phyloP scores from a whole-genome alignment of 2,888 invertebrate species.

The Patella depressa region DNA sequence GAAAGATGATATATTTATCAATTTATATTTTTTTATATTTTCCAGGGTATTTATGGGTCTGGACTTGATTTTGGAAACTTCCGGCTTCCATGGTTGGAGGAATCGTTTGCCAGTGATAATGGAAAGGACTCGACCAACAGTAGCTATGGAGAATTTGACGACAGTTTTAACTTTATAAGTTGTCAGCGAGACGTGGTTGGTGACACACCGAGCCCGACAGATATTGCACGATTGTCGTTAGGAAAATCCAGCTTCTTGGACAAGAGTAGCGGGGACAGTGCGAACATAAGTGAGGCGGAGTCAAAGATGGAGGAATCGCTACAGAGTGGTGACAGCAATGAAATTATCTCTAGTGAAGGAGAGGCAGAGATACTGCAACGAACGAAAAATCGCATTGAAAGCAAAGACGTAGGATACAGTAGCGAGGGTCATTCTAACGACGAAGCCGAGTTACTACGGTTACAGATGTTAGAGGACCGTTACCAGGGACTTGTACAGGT shows the following conservation, averaged over 20 bases:
- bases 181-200: slow-evolving; percentile 6
- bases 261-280: slow-evolving; percentile 59
- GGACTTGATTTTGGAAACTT: slow-evolving; percentile 38
- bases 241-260: slow-evolving; percentile 34
- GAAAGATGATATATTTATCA: background rate
- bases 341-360: slow-evolving; percentile 36
- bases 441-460: slow-evolving; percentile 53
- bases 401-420: slow-evolving; percentile 70
- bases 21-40: slow-evolving; percentile 10
- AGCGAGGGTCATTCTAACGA: slow-evolving; percentile 71
- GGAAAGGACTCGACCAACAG: slow-evolving; percentile 12
- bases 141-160: background rate
- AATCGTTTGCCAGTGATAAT: slow-evolving; percentile 21
- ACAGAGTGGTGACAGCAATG: slow-evolving; percentile 8
- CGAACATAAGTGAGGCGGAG: slow-evolving; percentile 61
- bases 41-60: slow-evolving; percentile 31
- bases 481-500: slow-evolving; percentile 40
- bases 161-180: slow-evolving; percentile 10
- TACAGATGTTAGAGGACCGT: slow-evolving; percentile 41
- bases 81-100: slow-evolving; percentile 38
- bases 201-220: background rate
- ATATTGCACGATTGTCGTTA: background rate
- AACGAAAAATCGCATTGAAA: slow-evolving; percentile 26
- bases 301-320: slow-evolving; percentile 52
- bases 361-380: slow-evolving; percentile 26